These are phyloP conservation scores for Progne subis DNA, from an alignment of 2,113 vertebrate species.

Conservation along the genomic window DNA sequence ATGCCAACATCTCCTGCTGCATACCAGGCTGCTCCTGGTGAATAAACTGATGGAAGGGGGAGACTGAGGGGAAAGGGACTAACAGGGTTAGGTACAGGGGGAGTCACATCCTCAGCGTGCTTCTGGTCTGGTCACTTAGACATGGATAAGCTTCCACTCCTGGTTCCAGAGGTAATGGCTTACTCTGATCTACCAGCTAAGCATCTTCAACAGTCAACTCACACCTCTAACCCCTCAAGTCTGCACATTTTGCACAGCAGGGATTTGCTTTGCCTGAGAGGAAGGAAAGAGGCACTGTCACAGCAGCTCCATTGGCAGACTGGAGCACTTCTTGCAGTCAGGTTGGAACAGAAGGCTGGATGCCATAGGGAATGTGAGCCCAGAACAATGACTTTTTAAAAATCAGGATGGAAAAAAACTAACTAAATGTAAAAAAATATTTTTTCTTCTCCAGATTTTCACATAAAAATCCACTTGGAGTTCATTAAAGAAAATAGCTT, in stretches of 20 bases:
- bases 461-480: neutral
- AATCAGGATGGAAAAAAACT: neutral
- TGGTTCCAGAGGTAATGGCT: neutral
- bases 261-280: neutral
- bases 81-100: neutral
- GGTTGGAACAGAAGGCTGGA: neutral
- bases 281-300: neutral
- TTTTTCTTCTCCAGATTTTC: neutral
- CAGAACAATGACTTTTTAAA: neutral
- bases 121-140: neutral
- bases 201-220: neutral
- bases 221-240: neutral
- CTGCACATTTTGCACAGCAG: neutral
- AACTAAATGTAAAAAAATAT: neutral
- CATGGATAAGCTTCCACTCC: neutral
- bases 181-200: neutral
- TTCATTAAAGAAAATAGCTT: conserved; percentile 19
- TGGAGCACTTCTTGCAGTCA: neutral
- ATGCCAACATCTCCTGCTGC: neutral
- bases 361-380: neutral
- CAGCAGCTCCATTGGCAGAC: neutral
- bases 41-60: neutral
- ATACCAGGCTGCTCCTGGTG: neutral
- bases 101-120: neutral
- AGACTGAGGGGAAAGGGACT: neutral